Conservation (phyloP, 2,113 vertebrate species). For the Megaceryle maxima region DNA sequence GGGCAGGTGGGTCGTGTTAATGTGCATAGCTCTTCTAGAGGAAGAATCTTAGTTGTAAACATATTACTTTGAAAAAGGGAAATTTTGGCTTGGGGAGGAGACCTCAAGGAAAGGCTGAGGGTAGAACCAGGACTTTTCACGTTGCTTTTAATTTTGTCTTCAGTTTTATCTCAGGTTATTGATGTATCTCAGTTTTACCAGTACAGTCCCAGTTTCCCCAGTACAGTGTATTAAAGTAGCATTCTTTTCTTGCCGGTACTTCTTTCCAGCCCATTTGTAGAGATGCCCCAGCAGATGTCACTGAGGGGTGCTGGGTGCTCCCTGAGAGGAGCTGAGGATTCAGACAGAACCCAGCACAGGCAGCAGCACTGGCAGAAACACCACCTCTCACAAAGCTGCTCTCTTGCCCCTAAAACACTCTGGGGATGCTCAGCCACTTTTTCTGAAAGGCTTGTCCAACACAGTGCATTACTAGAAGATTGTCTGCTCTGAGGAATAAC, state of each 20-base stretch:
- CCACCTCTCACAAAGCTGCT: neutral
- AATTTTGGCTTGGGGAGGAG: neutral
- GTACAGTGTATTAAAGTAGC: neutral
- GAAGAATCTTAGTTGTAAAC: neutral
- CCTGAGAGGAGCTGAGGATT: neutral
- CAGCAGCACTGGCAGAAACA: neutral
- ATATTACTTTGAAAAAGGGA: neutral
- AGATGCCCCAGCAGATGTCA: rapidly evolving
- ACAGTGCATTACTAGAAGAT: neutral
- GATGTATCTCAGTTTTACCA: neutral
- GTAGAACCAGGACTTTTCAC: neutral
- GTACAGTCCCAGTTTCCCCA: neutral
- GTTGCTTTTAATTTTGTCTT: neutral
- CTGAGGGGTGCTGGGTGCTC: neutral
- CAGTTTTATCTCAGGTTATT: neutral
- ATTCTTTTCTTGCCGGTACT: neutral
- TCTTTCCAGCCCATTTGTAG: neutral
- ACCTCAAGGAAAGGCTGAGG: neutral
- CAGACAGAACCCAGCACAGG: rapidly evolving
- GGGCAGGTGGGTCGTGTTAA: rapidly evolving
- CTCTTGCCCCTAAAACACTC: neutral
- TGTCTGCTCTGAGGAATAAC: neutral
- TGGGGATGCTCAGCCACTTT: neutral
- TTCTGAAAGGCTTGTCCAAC: neutral
- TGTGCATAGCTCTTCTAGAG: neutral